Conservation (phyloP, 37 sponge, comb jelly and placozoan genomes). For the Chondrilla cf. caribensis region DNA sequence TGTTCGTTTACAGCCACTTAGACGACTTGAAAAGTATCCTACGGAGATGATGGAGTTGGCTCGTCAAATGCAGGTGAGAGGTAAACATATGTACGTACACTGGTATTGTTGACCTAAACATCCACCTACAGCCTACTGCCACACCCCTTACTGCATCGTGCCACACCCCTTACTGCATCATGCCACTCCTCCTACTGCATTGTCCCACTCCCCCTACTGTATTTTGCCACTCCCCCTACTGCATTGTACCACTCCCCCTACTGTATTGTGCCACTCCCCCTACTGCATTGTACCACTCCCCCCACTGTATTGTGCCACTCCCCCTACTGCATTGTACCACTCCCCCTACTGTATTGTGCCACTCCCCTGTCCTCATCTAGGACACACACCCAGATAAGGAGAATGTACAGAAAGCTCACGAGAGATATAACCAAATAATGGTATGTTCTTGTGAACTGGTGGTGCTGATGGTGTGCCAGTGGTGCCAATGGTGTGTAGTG, state of each 20-base stretch:
- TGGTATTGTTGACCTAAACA: not conserved
- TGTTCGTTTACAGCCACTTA: conserved; percentile 51
- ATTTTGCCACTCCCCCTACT: too few species aligned
- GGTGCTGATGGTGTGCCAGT: too few species aligned
- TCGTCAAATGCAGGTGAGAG: conserved; percentile 69
- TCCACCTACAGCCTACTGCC: too few species aligned
- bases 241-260: too few species aligned
- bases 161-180: too few species aligned
- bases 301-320: not conserved
- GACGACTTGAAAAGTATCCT: conserved; percentile 88
- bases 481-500: not conserved
- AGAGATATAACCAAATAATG: conserved; percentile 30
- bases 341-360: not conserved
- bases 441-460: not conserved
- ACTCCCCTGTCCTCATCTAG: conserved; percentile 21
- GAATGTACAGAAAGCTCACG: conserved; percentile 39
- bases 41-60: conserved; percentile 74
- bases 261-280: too few species aligned
- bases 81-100: not conserved
- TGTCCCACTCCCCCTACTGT: too few species aligned
- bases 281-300: too few species aligned
- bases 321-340: not conserved
- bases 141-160: too few species aligned
- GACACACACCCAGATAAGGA: conserved; percentile 74
- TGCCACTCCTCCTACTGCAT: too few species aligned